Percentiles rank a stretch among this genome's conserved stretches.
Evolutionary conservation across 2,888 invertebrate genomes (phyloP).

Genomic region (Epinotia ramella): DNA sequence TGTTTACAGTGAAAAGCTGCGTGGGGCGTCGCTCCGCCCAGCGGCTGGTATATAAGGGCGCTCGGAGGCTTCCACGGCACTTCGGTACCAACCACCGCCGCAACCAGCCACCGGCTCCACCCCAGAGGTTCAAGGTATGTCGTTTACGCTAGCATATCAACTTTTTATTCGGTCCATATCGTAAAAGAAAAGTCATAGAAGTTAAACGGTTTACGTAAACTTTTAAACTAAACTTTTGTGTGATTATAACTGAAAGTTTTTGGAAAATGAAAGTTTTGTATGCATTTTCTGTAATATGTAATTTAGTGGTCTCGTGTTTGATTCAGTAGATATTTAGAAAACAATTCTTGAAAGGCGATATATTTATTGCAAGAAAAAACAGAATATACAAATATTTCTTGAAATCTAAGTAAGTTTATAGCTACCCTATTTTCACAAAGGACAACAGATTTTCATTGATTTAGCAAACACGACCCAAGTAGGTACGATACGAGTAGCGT

Average conservation of each 20-base stretch:
- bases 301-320: not conserved
- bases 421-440: not conserved
- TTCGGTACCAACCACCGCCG: constrained; percentile 65
- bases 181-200: not conserved
- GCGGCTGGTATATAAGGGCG: constrained; percentile 67
- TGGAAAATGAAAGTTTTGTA: not conserved
- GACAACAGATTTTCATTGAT: too few relatives aligned
- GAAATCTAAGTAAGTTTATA: too few relatives aligned
- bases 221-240: not conserved
- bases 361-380: too few relatives aligned
- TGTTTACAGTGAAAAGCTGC: constrained; percentile 52
- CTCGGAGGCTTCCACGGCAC: constrained; percentile 61
- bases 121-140: constrained; percentile 58
- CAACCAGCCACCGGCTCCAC: constrained; percentile 53
- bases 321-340: not conserved
- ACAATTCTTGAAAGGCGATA: too few relatives aligned
- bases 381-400: not conserved
- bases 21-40: constrained; percentile 56
- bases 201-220: not conserved
- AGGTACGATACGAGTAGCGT: too few relatives aligned
- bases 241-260: not conserved
- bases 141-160: not conserved
- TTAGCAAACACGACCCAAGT: too few relatives aligned
- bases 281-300: not conserved
- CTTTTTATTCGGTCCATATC: not conserved